Conservation (phyloP, 2,888 invertebrate species). For the Melinaea menophilus region DNA sequence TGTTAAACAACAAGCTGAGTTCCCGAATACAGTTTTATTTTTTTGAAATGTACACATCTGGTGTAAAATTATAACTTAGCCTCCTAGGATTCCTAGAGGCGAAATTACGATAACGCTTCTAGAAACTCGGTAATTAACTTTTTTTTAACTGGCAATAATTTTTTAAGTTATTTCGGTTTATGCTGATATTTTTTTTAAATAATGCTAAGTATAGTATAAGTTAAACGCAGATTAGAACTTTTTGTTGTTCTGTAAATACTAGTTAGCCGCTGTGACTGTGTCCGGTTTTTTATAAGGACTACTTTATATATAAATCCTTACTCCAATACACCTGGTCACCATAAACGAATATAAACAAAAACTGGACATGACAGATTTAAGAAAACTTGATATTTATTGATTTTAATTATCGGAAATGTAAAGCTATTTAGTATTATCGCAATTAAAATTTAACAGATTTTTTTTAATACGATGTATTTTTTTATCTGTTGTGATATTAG, state of each 20-base stretch:
- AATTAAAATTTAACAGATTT: not conserved
- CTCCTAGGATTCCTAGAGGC: constrained; percentile 26
- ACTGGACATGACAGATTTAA: constrained; percentile 11
- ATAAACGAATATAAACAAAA: constrained; percentile 18
- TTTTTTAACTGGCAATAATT: not conserved
- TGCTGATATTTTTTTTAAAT: too few relatives aligned
- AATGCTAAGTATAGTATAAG: too few relatives aligned
- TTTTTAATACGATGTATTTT: too few relatives aligned
- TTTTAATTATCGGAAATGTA: not conserved
- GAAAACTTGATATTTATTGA: not conserved
- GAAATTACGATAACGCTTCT: constrained; percentile 36
- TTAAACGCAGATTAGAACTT: constrained; percentile 7
- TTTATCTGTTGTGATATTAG: too few relatives aligned
- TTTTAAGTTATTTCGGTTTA: constrained; percentile 1
- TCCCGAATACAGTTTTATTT: constrained; percentile 31
- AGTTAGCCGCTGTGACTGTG: not conserved
- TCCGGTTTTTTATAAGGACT: constrained; percentile 21
- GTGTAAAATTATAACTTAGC: constrained; percentile 35
- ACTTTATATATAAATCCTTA: constrained; percentile 26
- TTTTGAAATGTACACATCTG: constrained; percentile 30
- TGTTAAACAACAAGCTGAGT: constrained; percentile 35
- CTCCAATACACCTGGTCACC: constrained; percentile 25
- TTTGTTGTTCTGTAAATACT: constrained; percentile 1
- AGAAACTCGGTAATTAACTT: not conserved
- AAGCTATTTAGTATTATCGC: not conserved